Evolutionary conservation across 2,888 invertebrate species (phyloP).

Genomic region (Apeira syringaria): DNA sequence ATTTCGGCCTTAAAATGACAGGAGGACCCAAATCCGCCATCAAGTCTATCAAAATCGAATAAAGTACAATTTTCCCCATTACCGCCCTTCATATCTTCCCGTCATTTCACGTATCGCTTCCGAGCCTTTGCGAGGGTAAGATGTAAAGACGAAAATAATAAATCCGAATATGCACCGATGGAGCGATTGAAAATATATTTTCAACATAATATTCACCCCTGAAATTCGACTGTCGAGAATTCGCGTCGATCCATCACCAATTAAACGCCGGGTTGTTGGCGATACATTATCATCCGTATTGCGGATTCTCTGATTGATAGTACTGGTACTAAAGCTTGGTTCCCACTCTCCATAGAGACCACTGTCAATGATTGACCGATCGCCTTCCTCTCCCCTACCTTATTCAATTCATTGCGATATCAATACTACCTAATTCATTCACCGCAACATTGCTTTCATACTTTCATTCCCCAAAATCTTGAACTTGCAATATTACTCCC

Average conservation of each 20-base stretch:
- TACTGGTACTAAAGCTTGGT: constrained; percentile 54
- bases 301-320: constrained; percentile 76
- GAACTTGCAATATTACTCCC: constrained; percentile 42
- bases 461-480: constrained; percentile 42
- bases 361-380: constrained; percentile 67
- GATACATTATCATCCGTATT: constrained; percentile 73
- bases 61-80: constrained; percentile 81
- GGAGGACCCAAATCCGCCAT: constrained; percentile 70
- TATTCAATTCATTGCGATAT: constrained; percentile 46
- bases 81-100: constrained; percentile 80
- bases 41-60: constrained; percentile 82
- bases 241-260: constrained; percentile 74
- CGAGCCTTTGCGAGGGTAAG: constrained; percentile 74
- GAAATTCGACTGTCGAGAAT: constrained; percentile 56
- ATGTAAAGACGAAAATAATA: constrained; percentile 77
- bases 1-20: constrained; percentile 60
- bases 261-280: constrained; percentile 75
- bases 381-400: constrained; percentile 35
- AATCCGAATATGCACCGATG: constrained; percentile 77
- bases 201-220: constrained; percentile 51
- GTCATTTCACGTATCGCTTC: constrained; percentile 82
- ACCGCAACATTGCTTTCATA: constrained; percentile 35
- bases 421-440: constrained; percentile 39
- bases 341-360: constrained; percentile 54
- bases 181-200: constrained; percentile 61